Percentiles rank a stretch among this genome's conserved stretches.
These are phyloP conservation scores for Pontoporia blainvillei DNA, from an alignment of 2,113 vertebrate genomes.

Conservation along the genomic window DNA sequence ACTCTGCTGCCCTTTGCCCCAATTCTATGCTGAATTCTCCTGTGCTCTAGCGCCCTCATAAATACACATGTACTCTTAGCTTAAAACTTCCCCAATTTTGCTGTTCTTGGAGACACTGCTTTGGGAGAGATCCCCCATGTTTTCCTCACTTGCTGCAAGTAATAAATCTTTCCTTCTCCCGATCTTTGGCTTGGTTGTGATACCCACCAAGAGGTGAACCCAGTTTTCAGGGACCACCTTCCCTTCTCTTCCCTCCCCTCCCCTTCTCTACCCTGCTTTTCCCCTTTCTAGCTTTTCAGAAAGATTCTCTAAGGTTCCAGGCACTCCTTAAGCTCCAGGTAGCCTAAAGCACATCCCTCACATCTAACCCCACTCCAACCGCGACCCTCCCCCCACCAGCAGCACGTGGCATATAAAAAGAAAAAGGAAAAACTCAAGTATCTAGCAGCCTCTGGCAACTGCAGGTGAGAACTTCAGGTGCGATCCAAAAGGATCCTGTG, in stretches of 20 bases:
- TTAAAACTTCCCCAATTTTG: background rate
- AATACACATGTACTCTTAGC: background rate
- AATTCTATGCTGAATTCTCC: background rate
- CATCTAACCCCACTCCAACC: too few relatives aligned
- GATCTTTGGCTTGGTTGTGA: background rate
- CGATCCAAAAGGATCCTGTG: background rate
- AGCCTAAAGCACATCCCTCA: background rate
- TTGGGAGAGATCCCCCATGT: background rate
- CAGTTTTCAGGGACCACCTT: background rate
- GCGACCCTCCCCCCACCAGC: background rate
- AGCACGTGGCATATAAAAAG: background rate
- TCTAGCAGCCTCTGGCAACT: background rate
- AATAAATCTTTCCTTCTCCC: background rate
- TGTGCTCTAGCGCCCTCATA: background rate
- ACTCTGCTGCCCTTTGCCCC: background rate
- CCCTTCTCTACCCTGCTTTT: background rate
- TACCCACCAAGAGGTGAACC: background rate
- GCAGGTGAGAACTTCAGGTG: background rate
- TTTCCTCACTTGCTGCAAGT: background rate
- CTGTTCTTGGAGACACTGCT: background rate
- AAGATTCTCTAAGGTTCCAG: background rate
- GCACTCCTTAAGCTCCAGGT: background rate
- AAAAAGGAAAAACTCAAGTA: background rate
- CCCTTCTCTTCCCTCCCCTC: background rate
- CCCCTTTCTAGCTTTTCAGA: background rate